A percentile compares a stretch with the other conserved stretches of the same genome.
Conservation (phyloP, 2,888 invertebrate species). For the Cantharis lateralis region DNA sequence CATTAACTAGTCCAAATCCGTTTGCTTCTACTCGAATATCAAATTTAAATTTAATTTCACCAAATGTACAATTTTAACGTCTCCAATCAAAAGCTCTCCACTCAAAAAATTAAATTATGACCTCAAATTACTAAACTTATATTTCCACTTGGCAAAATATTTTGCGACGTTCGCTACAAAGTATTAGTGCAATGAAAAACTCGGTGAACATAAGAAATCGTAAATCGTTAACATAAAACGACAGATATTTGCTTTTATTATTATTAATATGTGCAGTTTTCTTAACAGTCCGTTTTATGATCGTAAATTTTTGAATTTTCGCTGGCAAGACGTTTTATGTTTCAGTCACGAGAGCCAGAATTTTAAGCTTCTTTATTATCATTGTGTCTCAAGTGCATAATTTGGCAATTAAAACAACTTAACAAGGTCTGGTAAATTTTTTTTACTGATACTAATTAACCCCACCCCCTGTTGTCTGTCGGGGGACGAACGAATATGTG, state of each 20-base stretch:
- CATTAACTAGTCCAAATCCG: conserved; percentile 27
- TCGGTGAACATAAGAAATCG: not conserved
- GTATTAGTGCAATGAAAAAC: not conserved
- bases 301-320: not conserved
- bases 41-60: not conserved
- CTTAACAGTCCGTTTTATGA: not conserved
- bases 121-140: not conserved
- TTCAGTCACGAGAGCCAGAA: not conserved
- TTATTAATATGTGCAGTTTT: not conserved
- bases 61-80: not conserved
- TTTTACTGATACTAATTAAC: not conserved
- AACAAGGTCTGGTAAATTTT: no score
- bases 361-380: not conserved
- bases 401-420: not conserved
- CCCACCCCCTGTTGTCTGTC: not conserved
- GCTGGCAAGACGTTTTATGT: not conserved
- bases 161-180: not conserved
- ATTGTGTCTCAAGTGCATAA: not conserved
- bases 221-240: not conserved
- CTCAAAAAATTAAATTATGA: not conserved
- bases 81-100: not conserved
- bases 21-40: conserved; percentile 11
- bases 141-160: not conserved
- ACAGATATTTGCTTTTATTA: not conserved
- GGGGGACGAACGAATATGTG: no score